Percentiles rank a stretch among this genome's conserved stretches.
phyloP scores from a whole-genome alignment of 2,797 vertebrate genomes.

The Xenops minutus region DNA sequence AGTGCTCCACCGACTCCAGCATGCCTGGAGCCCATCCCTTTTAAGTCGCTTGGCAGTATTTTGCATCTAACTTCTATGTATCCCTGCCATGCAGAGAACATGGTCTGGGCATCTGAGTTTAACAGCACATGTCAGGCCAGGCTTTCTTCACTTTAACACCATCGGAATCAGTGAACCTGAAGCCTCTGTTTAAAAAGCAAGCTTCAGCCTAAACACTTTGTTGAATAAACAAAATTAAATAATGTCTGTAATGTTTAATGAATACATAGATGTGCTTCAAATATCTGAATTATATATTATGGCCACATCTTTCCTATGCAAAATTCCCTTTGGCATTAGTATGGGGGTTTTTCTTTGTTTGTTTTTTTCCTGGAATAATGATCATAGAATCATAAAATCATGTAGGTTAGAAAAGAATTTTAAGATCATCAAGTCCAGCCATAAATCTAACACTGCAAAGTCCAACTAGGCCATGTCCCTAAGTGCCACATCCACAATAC shows the following conservation, averaged over 20 bases:
- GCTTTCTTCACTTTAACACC: neutral
- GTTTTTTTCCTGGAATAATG: neutral
- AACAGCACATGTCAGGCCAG: neutral
- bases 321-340: neutral
- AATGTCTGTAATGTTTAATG: neutral
- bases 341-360: no score
- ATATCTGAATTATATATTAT: neutral
- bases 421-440: neutral
- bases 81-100: neutral
- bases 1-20: constrained; percentile 40
- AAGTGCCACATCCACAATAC: neutral
- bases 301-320: neutral
- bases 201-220: neutral
- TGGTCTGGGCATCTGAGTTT: neutral
- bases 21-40: constrained; percentile 14
- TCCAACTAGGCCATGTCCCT: neutral
- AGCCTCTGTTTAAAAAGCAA: neutral
- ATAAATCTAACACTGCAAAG: neutral
- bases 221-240: neutral
- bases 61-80: neutral
- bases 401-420: neutral
- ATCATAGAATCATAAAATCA: neutral
- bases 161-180: neutral
- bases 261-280: neutral
- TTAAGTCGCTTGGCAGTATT: neutral